These are phyloP conservation scores for Bombylius discolor DNA, from an alignment of 2,888 invertebrate genomes.

Conservation along the genomic window DNA sequence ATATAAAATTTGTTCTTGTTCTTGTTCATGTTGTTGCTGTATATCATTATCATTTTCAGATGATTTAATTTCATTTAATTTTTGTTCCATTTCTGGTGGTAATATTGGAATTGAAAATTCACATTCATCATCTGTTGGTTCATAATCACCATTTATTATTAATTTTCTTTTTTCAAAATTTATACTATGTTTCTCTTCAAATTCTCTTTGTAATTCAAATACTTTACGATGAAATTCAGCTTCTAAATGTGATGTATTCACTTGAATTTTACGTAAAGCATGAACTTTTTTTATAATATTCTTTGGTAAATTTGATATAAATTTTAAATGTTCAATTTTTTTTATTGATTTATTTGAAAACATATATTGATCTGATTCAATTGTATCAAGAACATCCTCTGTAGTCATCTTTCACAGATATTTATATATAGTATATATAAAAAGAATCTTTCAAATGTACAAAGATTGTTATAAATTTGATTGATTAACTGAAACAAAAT, in stretches of 20 bases:
- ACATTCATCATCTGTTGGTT: constrained; percentile 83
- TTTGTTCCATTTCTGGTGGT: constrained; percentile 40
- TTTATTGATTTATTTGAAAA: background rate
- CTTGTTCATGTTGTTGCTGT: background rate
- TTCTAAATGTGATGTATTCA: constrained; percentile 73
- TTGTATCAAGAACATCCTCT: background rate
- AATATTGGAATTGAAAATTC: constrained; percentile 54
- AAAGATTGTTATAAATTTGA: too few relatives aligned
- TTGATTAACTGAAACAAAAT: too few relatives aligned
- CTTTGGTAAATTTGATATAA: constrained; percentile 5
- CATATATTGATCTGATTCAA: background rate
- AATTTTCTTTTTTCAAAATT: constrained; percentile 51
- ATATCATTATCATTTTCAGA: constrained; percentile 16
- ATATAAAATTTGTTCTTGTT: constrained; percentile 11
- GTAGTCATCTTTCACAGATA: background rate
- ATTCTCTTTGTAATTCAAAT: constrained; percentile 78
- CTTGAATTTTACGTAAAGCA: constrained; percentile 74
- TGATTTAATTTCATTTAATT: constrained; percentile 16
- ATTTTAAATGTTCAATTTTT: background rate
- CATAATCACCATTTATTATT: constrained; percentile 47
- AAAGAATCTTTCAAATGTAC: too few relatives aligned
- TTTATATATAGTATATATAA: too few relatives aligned
- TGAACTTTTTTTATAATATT: constrained; percentile 53
- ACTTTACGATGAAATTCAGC: constrained; percentile 89
- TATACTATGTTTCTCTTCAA: constrained; percentile 53